These are phyloP conservation scores for Psilopogon haemacephalus DNA, from an alignment of 2,113 vertebrate genomes.

Conservation along the genomic window DNA sequence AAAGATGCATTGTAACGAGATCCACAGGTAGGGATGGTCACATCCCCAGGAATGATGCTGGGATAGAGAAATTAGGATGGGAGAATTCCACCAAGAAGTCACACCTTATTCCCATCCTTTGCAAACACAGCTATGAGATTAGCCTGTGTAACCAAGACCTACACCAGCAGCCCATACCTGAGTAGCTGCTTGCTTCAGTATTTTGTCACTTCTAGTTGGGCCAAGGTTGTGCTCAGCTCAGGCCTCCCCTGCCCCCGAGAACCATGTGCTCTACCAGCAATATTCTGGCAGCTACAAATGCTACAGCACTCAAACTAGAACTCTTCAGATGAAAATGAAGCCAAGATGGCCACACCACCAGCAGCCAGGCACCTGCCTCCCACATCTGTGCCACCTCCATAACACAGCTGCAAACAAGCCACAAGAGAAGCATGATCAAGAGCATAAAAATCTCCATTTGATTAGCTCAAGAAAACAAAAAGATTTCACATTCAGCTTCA, in stretches of 20 bases:
- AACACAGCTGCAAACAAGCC: not conserved
- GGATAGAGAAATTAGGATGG: not conserved
- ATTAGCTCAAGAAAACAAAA: not conserved
- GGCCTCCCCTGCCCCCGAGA: not conserved
- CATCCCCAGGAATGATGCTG: not conserved
- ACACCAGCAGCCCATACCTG: not conserved
- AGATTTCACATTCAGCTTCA: not conserved
- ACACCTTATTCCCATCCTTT: not conserved
- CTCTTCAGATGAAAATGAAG: not conserved
- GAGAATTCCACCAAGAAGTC: not conserved
- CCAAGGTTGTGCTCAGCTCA: not conserved
- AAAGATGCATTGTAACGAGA: not conserved
- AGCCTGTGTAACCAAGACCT: not conserved
- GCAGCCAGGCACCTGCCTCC: not conserved
- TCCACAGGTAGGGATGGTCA: not conserved
- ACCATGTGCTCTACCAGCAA: not conserved
- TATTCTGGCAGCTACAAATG: not conserved
- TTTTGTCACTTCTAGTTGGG: not conserved
- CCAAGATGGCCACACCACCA: not conserved
- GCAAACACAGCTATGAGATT: not conserved
- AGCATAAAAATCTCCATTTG: not conserved
- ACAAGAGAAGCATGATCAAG: not conserved
- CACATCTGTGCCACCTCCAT: not conserved
- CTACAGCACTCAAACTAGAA: not conserved
- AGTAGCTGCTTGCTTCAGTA: not conserved